Percentiles rank a stretch among this genome's conserved stretches.
These are phyloP conservation scores for Sthenelais limicola DNA, from an alignment of 2,888 invertebrate species.

Conservation along the genomic window DNA sequence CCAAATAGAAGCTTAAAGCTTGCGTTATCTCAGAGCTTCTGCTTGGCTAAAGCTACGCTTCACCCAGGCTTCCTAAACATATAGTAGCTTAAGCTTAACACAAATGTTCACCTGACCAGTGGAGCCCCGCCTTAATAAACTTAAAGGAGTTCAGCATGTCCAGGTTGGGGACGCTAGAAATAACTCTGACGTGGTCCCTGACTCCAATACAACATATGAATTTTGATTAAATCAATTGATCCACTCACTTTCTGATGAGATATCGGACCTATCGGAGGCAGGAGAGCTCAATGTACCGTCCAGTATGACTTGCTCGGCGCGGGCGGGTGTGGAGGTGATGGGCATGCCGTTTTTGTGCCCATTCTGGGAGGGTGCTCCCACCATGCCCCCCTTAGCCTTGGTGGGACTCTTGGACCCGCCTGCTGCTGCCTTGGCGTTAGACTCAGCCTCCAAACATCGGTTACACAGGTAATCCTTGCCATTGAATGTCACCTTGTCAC, in stretches of 20 bases:
- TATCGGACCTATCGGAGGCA: conserved; percentile 45
- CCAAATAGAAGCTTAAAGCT: no score
- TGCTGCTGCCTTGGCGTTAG: conserved; percentile 20
- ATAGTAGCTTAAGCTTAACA: no score
- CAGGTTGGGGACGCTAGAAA: no score
- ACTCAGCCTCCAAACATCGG: conserved; percentile 44
- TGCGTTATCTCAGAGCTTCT: no score
- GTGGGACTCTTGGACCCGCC: neutral
- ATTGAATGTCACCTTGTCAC: conserved; percentile 53
- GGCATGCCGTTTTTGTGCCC: conserved; percentile 5
- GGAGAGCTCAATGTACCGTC: conserved; percentile 39
- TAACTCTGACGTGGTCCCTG: no score
- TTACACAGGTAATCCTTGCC: conserved; percentile 50
- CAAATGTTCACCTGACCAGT: no score
- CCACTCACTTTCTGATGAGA: conserved; percentile 46
- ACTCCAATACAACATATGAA: no score
- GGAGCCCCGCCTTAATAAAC: no score
- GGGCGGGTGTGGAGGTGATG: conserved; percentile 40
- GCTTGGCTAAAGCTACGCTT: no score
- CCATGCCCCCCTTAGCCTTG: neutral
- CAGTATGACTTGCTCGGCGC: conserved; percentile 16
- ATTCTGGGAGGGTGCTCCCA: conserved; percentile 11
- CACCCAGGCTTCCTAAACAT: no score
- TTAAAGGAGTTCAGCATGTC: no score
- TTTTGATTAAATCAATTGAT: no score